Percentiles rank a stretch among this genome's conserved stretches.
Conservation (phyloP, 2,797 vertebrate species). For the Euphonia xanthogaster region DNA sequence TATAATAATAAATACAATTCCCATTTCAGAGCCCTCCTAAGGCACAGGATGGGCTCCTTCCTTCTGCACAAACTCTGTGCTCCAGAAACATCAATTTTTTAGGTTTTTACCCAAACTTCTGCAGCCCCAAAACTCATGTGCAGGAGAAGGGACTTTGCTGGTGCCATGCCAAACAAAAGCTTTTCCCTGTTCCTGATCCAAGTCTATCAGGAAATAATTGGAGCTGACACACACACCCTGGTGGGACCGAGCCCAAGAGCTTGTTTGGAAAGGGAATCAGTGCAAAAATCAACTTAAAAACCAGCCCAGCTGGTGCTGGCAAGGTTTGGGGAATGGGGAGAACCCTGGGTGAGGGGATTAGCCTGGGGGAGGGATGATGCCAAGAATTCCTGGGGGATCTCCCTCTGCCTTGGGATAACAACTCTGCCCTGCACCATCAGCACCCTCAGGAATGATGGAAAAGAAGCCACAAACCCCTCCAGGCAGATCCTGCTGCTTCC, state of each 20-base stretch:
- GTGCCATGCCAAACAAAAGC: not conserved
- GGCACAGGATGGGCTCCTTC: not conserved
- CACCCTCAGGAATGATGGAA: not conserved
- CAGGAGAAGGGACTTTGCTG: not conserved
- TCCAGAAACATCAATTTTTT: not conserved
- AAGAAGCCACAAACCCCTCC: not conserved
- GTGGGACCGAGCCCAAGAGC: not conserved
- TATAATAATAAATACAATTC: not conserved
- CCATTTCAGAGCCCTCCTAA: not conserved
- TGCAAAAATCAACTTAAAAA: not conserved
- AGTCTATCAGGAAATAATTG: conserved; percentile 14
- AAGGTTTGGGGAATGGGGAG: not conserved
- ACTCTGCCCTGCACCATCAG: not conserved
- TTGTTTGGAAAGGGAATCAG: not conserved
- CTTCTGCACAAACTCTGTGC: not conserved
- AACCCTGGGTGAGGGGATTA: not conserved
- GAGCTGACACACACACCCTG: not conserved
- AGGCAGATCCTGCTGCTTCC: not conserved
- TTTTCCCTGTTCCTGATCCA: not conserved
- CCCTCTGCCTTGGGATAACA: not conserved
- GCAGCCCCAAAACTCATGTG: accelerated
- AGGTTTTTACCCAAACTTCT: not conserved
- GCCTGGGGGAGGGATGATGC: not conserved
- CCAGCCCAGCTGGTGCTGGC: not conserved
- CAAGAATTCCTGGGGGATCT: not conserved